Base-by-base conservation (phyloP, 2,113 vertebrate genomes). In the Psittacus erithacus region DNA sequence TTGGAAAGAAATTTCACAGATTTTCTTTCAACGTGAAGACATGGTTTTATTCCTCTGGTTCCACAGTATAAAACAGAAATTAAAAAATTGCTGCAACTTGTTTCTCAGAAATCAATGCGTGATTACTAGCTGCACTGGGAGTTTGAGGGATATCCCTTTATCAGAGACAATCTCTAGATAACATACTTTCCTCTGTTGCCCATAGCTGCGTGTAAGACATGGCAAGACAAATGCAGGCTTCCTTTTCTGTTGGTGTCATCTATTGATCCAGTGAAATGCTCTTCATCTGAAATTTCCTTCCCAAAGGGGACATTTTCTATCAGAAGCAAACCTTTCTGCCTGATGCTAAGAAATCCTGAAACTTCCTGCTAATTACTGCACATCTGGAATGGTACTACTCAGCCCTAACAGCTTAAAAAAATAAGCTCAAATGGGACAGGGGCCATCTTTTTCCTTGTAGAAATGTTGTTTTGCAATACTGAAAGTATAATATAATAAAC, bases 81-180 rank as follows among this genome's bases (percentile, higher is more conserved):
- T 79, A 11, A 91, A 93, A 89, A 93, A 89, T 87, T 79, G 81
- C 82, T 70, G 67, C 69, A 92, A 71, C 64, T 50, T 78, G 68
- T 95, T 91, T 78, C 82, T 92, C 33, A 33, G 64, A 95, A 96
- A 97, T 93, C 95, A 63, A 88, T 93, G 65, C 0, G 0, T 70
- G 84, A 64, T 82, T 82, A 57, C 65, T 69, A 81, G 65, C 75
- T 95, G 63, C 81, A 60, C 52, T 29, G 63, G 50, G 86, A 92
- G 46, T 78, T 57, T 85, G 85, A 95, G 75, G 90, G 59, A 95
- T 88, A 95, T 76, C 44, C 67, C 62, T 81, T 94, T 94, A 93
- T 94, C 88, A 64, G 68, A 91, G 59, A 86, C 80, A 65, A 88
- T 95, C 92, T 95, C 80, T 25, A 81, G 92, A 91, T 93, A 96